These are phyloP conservation scores for Ditylenchus weischeri DNA, from an alignment of 2,888 invertebrate genomes.

Conservation along the genomic window DNA sequence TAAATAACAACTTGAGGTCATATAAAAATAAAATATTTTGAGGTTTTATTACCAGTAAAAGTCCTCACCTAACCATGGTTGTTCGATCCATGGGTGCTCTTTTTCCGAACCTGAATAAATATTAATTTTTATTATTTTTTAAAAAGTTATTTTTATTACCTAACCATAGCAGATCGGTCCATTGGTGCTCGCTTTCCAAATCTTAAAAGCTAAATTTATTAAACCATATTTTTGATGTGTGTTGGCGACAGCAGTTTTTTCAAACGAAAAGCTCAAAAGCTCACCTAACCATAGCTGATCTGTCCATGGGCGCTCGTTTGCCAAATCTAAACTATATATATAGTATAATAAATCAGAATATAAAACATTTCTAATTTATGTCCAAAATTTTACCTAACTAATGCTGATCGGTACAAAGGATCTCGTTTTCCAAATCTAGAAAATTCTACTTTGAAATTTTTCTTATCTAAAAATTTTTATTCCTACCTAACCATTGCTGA, in stretches of 20 bases:
- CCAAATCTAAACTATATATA: slow-evolving; percentile 19
- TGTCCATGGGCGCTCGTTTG: slow-evolving; percentile 26
- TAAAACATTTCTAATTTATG: no score
- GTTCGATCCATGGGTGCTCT: slow-evolving; percentile 16
- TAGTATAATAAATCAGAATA: no score
- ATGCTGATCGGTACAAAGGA: slow-evolving; percentile 9
- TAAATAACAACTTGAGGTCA: no score
- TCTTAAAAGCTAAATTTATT: slow-evolving; percentile 11
- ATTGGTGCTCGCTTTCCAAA: slow-evolving; percentile 26
- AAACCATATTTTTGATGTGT: no score
- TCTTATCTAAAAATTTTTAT: not conserved
- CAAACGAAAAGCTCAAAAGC: not conserved
- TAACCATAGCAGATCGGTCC: slow-evolving; percentile 27
- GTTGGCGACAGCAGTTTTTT: no score
- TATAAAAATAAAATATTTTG: no score
- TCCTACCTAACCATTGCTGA: slow-evolving; percentile 26
- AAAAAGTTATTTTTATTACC: slow-evolving; percentile 9
- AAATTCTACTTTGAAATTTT: not conserved
- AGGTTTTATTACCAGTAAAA: not conserved
- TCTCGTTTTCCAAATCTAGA: slow-evolving; percentile 10
- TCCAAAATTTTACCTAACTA: slow-evolving; percentile 12
- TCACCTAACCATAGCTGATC: slow-evolving; percentile 24
- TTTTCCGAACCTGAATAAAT: slow-evolving; percentile 15
- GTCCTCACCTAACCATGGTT: slow-evolving; percentile 15
- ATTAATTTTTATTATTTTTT: slow-evolving; percentile 4